Conservation (phyloP, 92 coral and sea anemone genomes). For the Bergia sp. region DNA sequence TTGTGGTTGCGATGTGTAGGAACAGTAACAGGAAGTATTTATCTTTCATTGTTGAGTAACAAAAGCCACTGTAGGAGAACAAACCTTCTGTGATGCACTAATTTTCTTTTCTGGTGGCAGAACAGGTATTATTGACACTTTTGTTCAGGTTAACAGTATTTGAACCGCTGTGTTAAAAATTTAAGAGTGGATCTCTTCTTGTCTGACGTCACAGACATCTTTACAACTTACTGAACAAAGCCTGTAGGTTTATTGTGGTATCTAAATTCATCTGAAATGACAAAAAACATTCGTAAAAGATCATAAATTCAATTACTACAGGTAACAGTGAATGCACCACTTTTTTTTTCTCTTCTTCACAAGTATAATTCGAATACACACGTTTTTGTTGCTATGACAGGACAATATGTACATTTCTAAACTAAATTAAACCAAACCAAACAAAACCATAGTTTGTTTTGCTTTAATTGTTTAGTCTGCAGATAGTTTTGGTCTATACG, state of each 20-base stretch:
- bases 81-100: slow-evolving; percentile 8
- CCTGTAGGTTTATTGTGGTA: too few species aligned
- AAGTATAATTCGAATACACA: background rate
- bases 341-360: background rate
- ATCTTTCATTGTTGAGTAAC: slow-evolving; percentile 11
- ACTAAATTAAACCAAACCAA: background rate
- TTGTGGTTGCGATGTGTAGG: background rate
- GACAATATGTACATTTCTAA: background rate
- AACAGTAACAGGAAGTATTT: slow-evolving; percentile 6
- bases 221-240: background rate
- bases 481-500: background rate
- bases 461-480: background rate
- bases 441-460: background rate
- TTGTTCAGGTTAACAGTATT: background rate
- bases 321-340: background rate
- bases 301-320: background rate
- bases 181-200: background rate
- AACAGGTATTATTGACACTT: slow-evolving; percentile 15
- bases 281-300: background rate
- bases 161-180: slow-evolving; percentile 26
- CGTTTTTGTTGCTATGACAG: background rate
- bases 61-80: background rate
- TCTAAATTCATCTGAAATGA: background rate
- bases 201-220: background rate
- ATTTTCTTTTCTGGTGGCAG: slow-evolving; percentile 34